Percentiles rank a stretch among this genome's conserved stretches.
Conservation (phyloP, 2,797 vertebrate species). For the Characodon lateralis region DNA sequence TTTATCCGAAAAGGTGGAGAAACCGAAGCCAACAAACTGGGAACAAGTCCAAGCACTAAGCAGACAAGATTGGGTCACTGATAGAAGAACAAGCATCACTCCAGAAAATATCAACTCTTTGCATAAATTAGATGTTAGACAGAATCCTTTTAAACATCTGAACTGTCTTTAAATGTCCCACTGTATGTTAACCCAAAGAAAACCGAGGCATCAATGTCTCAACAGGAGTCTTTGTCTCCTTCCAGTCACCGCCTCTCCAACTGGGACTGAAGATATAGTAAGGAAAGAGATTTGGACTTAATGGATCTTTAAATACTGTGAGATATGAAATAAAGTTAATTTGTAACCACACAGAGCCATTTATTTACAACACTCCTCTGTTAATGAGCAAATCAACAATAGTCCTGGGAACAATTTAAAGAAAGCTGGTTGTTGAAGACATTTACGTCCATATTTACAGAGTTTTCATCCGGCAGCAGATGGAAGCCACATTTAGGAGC, state of each 20-base stretch:
- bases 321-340: background rate
- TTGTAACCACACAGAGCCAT: background rate
- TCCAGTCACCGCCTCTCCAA: too few species aligned
- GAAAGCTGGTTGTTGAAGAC: conserved; percentile 12
- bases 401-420: background rate
- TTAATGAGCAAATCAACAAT: background rate
- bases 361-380: background rate
- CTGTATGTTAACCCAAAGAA: background rate
- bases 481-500: background rate
- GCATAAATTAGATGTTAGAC: too few species aligned
- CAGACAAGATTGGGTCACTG: too few species aligned
- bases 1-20: background rate
- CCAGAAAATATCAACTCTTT: too few species aligned
- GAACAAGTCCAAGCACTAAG: background rate
- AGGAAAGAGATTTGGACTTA: too few species aligned
- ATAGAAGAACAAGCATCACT: too few species aligned
- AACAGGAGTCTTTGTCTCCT: too few species aligned
- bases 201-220: too few species aligned
- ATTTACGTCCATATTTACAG: conserved; percentile 57
- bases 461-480: conserved; percentile 32
- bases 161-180: background rate
- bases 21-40: background rate
- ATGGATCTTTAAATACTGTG: background rate
- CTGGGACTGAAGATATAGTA: background rate
- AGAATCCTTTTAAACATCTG: background rate